Conservation (phyloP, 2,797 vertebrate genomes). For the Gymnothorax reevesii region DNA sequence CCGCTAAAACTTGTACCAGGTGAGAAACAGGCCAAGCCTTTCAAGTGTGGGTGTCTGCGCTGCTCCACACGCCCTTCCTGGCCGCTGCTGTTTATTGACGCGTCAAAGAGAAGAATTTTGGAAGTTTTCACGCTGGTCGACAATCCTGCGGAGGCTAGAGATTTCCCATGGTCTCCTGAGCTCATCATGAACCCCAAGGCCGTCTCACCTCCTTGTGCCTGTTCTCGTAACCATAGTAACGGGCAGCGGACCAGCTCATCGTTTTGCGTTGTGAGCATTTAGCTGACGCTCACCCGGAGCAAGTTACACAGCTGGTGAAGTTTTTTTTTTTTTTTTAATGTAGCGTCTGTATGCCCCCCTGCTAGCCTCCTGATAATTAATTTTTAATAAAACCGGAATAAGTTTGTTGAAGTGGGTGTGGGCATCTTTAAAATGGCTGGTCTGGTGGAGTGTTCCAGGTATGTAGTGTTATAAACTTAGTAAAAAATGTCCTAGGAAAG, state of each 20-base stretch:
- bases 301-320: not conserved
- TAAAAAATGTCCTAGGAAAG: no score
- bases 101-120: constrained; percentile 67
- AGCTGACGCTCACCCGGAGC: not conserved
- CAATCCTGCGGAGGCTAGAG: constrained; percentile 64
- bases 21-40: constrained; percentile 13
- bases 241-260: not conserved
- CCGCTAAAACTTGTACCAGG: constrained; percentile 32
- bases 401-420: no score
- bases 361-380: no score
- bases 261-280: not conserved
- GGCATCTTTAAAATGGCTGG: no score
- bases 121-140: constrained; percentile 68
- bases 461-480: no score
- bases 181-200: constrained; percentile 25
- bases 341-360: not conserved
- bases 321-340: no score
- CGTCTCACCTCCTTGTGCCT: not conserved
- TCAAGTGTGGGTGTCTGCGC: constrained; percentile 57
- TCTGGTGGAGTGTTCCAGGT: no score
- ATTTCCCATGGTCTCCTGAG: constrained; percentile 68
- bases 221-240: not conserved
- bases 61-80: constrained; percentile 63
- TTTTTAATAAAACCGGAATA: no score
- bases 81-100: constrained; percentile 75